These are phyloP conservation scores for Otus sunia DNA, from an alignment of 2,113 vertebrate species.

Conservation along the genomic window DNA sequence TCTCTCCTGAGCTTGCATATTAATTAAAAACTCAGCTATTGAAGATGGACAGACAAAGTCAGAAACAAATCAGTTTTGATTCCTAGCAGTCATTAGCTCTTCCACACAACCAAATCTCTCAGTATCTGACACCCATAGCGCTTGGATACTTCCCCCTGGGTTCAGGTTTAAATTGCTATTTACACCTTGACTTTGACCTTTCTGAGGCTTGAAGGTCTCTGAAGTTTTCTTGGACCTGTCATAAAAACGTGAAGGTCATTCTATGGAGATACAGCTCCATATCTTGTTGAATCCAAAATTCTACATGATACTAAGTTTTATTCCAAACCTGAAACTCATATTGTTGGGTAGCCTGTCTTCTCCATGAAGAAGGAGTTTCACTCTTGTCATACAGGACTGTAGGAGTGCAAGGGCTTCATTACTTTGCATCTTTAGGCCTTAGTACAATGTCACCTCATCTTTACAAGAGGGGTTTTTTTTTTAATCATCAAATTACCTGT, in stretches of 20 bases:
- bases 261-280: not conserved
- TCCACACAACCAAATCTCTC: not conserved
- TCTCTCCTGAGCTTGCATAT: not conserved
- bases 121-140: not conserved
- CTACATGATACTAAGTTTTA: no score
- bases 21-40: not conserved
- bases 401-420: not conserved
- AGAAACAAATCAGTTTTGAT: not conserved
- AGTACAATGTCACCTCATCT: not conserved
- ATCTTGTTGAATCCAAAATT: not conserved
- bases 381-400: not conserved
- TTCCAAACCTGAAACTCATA: not conserved
- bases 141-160: not conserved
- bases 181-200: not conserved
- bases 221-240: not conserved
- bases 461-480: not conserved
- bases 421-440: not conserved
- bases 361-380: accelerated
- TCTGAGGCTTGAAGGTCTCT: not conserved
- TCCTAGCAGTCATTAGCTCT: not conserved
- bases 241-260: not conserved
- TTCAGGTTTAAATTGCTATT: not conserved
- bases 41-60: not conserved
- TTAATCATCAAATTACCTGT: not conserved
- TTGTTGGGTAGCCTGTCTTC: not conserved